phyloP scores from a whole-genome alignment of 2,113 vertebrate genomes.

The Fulmarus glacialis region DNA sequence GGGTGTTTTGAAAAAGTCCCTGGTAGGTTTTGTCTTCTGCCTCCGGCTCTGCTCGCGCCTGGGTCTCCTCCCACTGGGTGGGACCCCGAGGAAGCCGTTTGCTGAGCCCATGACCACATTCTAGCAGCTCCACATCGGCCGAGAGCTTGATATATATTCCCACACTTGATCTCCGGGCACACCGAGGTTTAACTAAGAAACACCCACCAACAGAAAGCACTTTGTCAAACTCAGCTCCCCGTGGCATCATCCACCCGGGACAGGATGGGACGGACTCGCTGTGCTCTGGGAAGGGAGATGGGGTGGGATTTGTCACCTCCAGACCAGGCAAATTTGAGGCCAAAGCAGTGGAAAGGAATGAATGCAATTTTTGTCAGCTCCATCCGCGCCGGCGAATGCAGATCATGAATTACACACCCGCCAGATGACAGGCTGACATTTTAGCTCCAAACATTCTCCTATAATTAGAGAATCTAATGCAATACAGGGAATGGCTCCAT shows the following conservation, averaged over 20 bases:
- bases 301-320: slow-evolving; percentile 9
- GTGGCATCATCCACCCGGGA: not conserved
- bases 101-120: not conserved
- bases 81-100: not conserved
- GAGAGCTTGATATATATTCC: not conserved
- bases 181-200: not conserved
- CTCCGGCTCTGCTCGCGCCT: not conserved
- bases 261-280: accelerated
- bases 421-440: slow-evolving; percentile 83
- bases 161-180: not conserved
- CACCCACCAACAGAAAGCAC: not conserved
- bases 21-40: slow-evolving; percentile 48
- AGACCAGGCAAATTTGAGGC: slow-evolving; percentile 48
- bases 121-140: not conserved
- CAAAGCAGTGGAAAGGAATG: slow-evolving; percentile 43
- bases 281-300: not conserved
- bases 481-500: slow-evolving; percentile 83
- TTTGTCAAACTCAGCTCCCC: not conserved
- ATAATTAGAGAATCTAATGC: slow-evolving; percentile 86
- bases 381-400: slow-evolving; percentile 73
- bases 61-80: not conserved
- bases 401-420: slow-evolving; percentile 79
- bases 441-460: slow-evolving; percentile 83
- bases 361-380: slow-evolving; percentile 69
- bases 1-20: slow-evolving; percentile 19